Percentiles rank a stretch among this genome's conserved stretches.
phyloP scores from a whole-genome alignment of 2,888 invertebrate genomes.

The Clistopyga incitator region DNA sequence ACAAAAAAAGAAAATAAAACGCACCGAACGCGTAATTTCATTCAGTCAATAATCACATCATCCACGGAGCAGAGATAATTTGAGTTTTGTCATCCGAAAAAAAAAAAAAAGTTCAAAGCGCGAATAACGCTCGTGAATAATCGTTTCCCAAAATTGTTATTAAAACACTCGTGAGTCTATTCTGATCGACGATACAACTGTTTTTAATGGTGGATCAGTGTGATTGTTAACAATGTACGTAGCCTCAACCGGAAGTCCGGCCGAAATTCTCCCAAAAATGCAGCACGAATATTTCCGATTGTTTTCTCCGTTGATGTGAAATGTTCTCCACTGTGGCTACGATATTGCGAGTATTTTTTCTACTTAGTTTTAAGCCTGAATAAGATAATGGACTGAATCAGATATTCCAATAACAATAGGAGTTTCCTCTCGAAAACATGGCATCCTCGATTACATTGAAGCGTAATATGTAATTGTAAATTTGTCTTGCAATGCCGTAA shows the following conservation, averaged over 20 bases:
- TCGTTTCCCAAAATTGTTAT: constrained; percentile 55
- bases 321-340: constrained; percentile 56
- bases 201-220: constrained; percentile 44
- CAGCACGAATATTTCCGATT: constrained; percentile 20
- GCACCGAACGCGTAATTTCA: constrained; percentile 30
- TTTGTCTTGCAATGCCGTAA: constrained; percentile 55
- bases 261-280: not conserved
- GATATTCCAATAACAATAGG: constrained; percentile 66
- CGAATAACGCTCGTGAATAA: constrained; percentile 5
- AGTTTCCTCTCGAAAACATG: constrained; percentile 20
- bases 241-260: constrained; percentile 24
- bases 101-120: constrained; percentile 6
- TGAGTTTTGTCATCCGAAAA: constrained; percentile 23
- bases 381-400: constrained; percentile 66
- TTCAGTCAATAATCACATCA: constrained; percentile 45
- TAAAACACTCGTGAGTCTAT: constrained; percentile 45
- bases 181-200: constrained; percentile 44
- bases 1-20: constrained; percentile 19
- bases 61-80: constrained; percentile 40
- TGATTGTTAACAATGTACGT: constrained; percentile 44
- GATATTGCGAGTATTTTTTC: constrained; percentile 73
- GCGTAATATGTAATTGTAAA: constrained; percentile 62
- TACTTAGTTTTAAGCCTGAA: constrained; percentile 72
- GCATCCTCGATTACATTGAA: constrained; percentile 40
- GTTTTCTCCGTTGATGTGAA: constrained; percentile 42